Evolutionary conservation across 2,797 vertebrate genomes (phyloP).

Genomic region (Parambassis ranga): DNA sequence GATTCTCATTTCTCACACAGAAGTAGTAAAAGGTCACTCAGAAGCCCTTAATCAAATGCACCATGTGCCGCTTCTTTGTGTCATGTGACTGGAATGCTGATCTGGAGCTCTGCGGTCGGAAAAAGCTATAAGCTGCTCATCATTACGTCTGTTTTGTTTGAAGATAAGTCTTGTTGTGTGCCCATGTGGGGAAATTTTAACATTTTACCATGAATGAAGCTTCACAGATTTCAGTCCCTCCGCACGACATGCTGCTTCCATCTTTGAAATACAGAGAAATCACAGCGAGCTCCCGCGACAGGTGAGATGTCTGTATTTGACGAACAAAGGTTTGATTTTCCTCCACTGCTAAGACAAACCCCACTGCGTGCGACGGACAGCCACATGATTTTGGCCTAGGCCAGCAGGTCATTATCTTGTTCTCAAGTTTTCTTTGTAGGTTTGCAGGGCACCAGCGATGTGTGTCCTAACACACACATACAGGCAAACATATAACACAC

Average conservation of each 20-base stretch:
- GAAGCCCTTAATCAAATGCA: conserved; percentile 37
- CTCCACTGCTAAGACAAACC: not conserved
- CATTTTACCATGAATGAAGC: not conserved
- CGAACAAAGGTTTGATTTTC: conserved; percentile 20
- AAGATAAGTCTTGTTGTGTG: not conserved
- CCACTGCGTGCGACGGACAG: conserved; percentile 12
- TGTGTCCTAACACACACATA: not conserved
- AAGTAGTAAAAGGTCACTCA: conserved; percentile 54
- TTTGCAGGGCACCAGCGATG: conserved; percentile 7
- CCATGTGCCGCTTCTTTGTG: conserved; percentile 28
- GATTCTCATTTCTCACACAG: conserved; percentile 34
- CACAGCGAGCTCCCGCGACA: not conserved
- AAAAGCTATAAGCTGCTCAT: not conserved
- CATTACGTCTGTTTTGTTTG: not conserved
- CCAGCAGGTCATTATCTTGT: conserved; percentile 43
- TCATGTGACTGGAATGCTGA: conserved; percentile 43
- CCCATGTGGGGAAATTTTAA: not conserved
- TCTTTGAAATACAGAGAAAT: conserved; percentile 6
- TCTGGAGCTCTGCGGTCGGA: conserved; percentile 1
- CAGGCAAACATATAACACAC: not conserved
- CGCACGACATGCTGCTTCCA: not conserved
- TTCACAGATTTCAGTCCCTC: not conserved
- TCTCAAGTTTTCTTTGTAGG: conserved; percentile 40
- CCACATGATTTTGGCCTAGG: conserved; percentile 6
- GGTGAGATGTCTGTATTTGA: not conserved